phyloP scores from a whole-genome alignment of 2,113 vertebrate species.

The Carlito syrichta region DNA sequence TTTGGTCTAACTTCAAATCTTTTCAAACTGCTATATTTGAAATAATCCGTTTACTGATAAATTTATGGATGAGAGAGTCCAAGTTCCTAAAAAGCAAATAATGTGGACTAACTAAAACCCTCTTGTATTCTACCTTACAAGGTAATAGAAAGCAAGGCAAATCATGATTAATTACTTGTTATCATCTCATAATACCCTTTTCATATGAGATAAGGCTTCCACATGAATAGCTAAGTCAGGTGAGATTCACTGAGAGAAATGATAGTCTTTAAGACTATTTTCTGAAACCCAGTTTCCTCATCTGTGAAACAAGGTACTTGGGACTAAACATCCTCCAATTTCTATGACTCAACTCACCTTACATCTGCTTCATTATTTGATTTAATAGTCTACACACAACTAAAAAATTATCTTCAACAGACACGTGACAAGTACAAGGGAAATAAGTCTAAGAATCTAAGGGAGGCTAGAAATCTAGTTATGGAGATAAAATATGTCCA shows the following conservation, averaged over 20 bases:
- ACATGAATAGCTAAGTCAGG: not conserved
- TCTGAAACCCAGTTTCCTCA: not conserved
- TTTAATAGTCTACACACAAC: constrained; percentile 14
- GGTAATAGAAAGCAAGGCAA: not conserved
- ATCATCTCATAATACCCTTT: not conserved
- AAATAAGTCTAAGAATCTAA: not conserved
- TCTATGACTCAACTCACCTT: not conserved
- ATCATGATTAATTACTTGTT: not conserved
- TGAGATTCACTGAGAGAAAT: not conserved
- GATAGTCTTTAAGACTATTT: not conserved
- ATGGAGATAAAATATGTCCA: not conserved
- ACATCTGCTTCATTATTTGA: not conserved
- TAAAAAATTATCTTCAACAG: constrained; percentile 39
- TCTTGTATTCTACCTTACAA: not conserved
- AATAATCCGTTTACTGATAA: not conserved
- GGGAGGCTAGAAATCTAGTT: not conserved
- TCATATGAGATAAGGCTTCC: not conserved
- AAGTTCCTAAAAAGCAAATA: not conserved
- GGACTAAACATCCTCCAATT: not conserved
- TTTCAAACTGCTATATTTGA: not conserved
- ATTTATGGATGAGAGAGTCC: not conserved
- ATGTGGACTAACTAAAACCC: not conserved
- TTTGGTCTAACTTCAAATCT: not conserved
- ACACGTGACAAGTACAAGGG: not conserved
- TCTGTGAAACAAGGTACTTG: not conserved